Percentiles rank a stretch among this genome's conserved stretches.
Evolutionary conservation across 2,797 vertebrate species (phyloP).

Genomic region (Sandelia bainsii): DNA sequence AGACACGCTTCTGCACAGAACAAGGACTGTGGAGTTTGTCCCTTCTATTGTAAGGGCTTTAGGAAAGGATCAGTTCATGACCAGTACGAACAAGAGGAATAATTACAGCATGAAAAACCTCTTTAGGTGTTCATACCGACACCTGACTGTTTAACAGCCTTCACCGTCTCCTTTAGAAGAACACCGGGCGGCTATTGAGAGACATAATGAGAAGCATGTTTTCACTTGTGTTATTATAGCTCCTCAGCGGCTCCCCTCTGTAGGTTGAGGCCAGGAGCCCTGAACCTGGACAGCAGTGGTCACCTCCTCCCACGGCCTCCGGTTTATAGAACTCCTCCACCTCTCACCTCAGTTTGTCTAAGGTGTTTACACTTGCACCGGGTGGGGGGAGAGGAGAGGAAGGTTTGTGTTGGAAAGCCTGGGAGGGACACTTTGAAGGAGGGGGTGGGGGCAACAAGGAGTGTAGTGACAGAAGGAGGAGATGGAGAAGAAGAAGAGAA

Average conservation of each 20-base stretch:
- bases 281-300: constrained; percentile 44
- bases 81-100: no score
- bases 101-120: no score
- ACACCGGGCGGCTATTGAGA: constrained; percentile 52
- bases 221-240: constrained; percentile 65
- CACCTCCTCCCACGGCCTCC: constrained; percentile 36
- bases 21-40: no score
- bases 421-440: neutral
- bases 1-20: no score
- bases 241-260: constrained; percentile 34
- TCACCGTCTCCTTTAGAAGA: constrained; percentile 27
- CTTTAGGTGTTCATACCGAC: neutral
- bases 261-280: constrained; percentile 17
- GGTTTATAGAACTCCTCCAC: constrained; percentile 38
- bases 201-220: constrained; percentile 68
- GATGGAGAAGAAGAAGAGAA: constrained; percentile 48
- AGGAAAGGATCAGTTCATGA: no score
- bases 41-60: no score
- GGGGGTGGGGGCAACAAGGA: constrained; percentile 23
- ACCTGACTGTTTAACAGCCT: constrained; percentile 44
- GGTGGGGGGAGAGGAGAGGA: constrained; percentile 28
- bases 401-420: constrained; percentile 32
- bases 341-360: constrained; percentile 54
- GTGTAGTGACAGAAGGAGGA: constrained; percentile 40
- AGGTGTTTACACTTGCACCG: constrained; percentile 74